Percentiles rank a stretch among this genome's conserved stretches.
phyloP scores from a whole-genome alignment of 2,888 invertebrate genomes.

The Philereme transversata region DNA sequence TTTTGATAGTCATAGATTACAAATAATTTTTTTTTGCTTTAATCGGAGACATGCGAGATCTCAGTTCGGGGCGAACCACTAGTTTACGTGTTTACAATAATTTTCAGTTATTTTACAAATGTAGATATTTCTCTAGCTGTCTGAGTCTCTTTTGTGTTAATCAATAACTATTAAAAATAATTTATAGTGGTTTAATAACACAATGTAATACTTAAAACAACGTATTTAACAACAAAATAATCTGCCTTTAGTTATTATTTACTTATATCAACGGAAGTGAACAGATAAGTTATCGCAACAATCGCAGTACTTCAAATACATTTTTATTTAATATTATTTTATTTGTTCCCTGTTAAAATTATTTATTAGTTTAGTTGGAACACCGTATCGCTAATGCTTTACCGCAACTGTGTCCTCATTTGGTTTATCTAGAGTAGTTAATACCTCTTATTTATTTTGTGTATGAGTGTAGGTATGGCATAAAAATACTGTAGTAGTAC shows the following conservation, averaged over 20 bases:
- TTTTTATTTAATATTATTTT: slow-evolving; percentile 22
- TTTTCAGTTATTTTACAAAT: too few relatives aligned
- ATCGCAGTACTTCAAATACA: slow-evolving; percentile 25
- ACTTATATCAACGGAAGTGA: slow-evolving; percentile 27
- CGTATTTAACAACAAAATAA: slow-evolving; percentile 13
- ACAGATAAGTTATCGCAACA: slow-evolving; percentile 28
- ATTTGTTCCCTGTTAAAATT: slow-evolving; percentile 29
- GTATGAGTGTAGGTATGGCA: too few relatives aligned
- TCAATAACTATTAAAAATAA: too few relatives aligned
- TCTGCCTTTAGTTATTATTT: slow-evolving; percentile 15
- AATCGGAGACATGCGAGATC: too few relatives aligned
- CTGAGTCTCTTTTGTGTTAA: too few relatives aligned
- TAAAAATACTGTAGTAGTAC: too few relatives aligned
- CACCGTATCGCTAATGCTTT: slow-evolving; percentile 26
- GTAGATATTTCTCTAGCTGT: too few relatives aligned
- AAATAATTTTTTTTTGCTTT: too few relatives aligned
- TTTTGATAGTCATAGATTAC: too few relatives aligned
- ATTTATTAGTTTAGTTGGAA: slow-evolving; percentile 25
- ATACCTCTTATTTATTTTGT: too few relatives aligned
- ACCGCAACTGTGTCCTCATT: slow-evolving; percentile 25
- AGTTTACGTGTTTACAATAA: too few relatives aligned
- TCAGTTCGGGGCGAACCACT: too few relatives aligned
- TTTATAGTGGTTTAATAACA: not conserved
- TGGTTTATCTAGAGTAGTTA: slow-evolving; percentile 19
- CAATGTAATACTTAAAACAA: not conserved